Evolutionary conservation across 2,888 invertebrate genomes (phyloP).

Genomic region (Conistra vaccinii): DNA sequence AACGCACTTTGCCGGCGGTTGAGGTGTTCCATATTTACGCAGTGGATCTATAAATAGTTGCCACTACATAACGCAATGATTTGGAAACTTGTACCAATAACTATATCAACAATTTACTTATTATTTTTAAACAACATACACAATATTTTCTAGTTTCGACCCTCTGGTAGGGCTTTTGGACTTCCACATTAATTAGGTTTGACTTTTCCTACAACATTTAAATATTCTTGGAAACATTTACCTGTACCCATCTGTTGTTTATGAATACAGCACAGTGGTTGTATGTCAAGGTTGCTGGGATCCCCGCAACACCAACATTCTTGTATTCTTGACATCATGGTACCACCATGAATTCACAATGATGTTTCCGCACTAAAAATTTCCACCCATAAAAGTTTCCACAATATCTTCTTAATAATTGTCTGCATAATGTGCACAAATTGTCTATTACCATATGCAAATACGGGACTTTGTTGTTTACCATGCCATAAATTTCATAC

Average conservation of each 20-base stretch:
- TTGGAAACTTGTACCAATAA: slow-evolving; percentile 8
- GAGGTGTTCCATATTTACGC: slow-evolving; percentile 7
- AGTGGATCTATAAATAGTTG: neutral
- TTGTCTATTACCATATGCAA: slow-evolving; percentile 56
- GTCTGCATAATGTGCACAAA: slow-evolving; percentile 52
- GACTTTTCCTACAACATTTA: neutral
- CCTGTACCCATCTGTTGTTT: neutral
- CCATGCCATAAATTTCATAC: slow-evolving; percentile 36
- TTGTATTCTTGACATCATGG: slow-evolving; percentile 24
- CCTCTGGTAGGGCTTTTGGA: neutral
- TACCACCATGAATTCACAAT: slow-evolving; percentile 38
- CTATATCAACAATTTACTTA: neutral
- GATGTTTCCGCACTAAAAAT: slow-evolving; percentile 28
- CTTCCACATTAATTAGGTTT: neutral
- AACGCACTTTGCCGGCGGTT: neutral
- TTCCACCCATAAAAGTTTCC: slow-evolving; percentile 36
- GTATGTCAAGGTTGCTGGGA: slow-evolving; percentile 53
- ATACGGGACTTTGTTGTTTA: slow-evolving; percentile 53
- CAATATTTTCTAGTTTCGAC: neutral
- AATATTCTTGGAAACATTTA: neutral
- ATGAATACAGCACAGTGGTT: slow-evolving; percentile 16
- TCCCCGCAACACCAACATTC: slow-evolving; percentile 18
- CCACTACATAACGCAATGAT: neutral
- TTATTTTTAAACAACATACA: neutral
- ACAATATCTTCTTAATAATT: slow-evolving; percentile 41